Base-by-base conservation (phyloP, 2,888 invertebrate species). In the Conops quadrifasciatus region DNA sequence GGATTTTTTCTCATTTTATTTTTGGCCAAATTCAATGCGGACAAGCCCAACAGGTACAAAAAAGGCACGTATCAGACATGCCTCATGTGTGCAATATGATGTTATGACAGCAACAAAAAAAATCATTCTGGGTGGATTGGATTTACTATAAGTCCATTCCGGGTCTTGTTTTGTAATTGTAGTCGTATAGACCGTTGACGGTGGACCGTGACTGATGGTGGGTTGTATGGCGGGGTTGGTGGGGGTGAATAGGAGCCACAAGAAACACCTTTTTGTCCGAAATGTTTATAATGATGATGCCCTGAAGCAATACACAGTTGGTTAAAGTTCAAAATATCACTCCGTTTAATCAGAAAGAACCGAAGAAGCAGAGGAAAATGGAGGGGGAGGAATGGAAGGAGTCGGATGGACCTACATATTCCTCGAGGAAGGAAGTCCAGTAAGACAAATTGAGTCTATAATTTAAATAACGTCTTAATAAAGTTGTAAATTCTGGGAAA, bases 81-180 rank as follows among this genome's bases (percentile, higher is more conserved):
- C 36, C 36, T 36, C 36, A 30, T 49, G 36, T 53, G 30, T 53
- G 19, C n/a, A 49, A 30, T n/a, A 36, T 53, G 53, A 53, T 36
- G 51, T 66, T 53, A 36, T 66, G 66, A 66, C 66, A 66, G 53
- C 53, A 62, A 21, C 62, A 51, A 51, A 30, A 51, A 21, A 66
- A 49, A 47, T 51, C 64, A 62, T 62, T 36, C 21, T 36, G 36
- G 9, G 36, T 36, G 36, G 36, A 36, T 36, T 36, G 36, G 36
- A 36, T 36, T 36, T 4, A n/a, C n/a, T n/a, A n/a, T n/a, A 36
- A 36, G 28, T 49, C 58, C 58, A 26, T n/a, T n/a, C n/a, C n/a
- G n/a, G n/a, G n/a, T 58, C n/a, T 19, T 49, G 2, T 15, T 49
- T 49, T 19, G 49, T 19, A 49, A 19, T 19, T 49, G 49, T 16